Evolutionary conservation across 2,113 vertebrate species (phyloP).

Genomic region (Probosciger aterrimus): DNA sequence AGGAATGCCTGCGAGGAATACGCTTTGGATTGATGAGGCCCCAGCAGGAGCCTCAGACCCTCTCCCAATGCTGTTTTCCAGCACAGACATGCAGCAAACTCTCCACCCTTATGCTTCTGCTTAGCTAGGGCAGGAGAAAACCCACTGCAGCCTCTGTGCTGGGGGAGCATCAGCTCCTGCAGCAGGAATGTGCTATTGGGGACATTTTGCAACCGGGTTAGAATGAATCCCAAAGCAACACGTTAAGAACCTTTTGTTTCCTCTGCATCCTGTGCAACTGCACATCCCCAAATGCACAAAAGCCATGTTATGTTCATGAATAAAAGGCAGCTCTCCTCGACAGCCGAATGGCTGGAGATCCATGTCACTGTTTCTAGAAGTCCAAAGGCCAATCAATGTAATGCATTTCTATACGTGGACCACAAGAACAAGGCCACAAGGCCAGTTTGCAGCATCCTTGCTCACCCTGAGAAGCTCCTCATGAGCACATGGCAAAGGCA

Average conservation of each 20-base stretch:
- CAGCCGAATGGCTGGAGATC: not conserved
- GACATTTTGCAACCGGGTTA: not conserved
- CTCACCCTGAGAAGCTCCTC: not conserved
- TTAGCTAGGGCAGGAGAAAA: not conserved
- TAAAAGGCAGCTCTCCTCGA: not conserved
- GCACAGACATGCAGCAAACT: not conserved
- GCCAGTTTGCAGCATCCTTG: not conserved
- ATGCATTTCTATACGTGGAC: not conserved
- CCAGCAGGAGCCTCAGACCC: not conserved
- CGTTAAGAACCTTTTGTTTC: not conserved
- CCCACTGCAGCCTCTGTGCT: not conserved
- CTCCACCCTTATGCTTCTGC: not conserved
- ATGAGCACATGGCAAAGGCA: not conserved
- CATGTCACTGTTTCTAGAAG: not conserved
- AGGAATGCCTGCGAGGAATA: not conserved
- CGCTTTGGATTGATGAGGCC: not conserved
- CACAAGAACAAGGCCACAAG: not conserved
- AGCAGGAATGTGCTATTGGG: accelerated
- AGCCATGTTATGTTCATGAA: accelerated
- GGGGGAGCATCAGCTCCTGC: not conserved
- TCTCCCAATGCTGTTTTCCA: not conserved
- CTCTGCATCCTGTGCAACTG: not conserved
- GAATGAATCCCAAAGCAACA: not conserved
- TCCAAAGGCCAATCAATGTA: not conserved
- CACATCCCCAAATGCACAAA: not conserved